A percentile compares a stretch with the other conserved stretches of the same genome.
phyloP scores from a whole-genome alignment of 2,113 vertebrate genomes.

The Mionectes macconnelli region DNA sequence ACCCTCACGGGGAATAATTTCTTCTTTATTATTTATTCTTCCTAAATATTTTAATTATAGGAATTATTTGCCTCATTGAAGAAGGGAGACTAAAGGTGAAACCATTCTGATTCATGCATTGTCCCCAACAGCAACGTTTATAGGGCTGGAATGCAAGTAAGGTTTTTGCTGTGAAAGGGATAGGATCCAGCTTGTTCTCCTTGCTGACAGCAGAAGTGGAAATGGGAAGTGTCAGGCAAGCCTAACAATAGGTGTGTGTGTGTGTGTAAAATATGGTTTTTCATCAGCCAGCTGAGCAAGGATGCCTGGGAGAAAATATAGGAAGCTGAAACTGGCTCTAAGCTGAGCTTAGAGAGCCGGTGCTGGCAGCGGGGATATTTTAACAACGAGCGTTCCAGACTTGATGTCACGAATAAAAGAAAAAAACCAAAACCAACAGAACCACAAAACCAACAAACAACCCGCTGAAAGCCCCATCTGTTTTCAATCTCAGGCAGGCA shows the following conservation, averaged over 20 bases:
- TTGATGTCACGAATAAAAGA: not conserved
- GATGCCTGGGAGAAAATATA: not conserved
- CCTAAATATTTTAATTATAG: not conserved
- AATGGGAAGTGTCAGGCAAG: not conserved
- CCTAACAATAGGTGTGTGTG: not conserved
- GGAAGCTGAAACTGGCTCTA: not conserved
- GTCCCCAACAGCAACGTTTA: not conserved
- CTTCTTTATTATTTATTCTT: not conserved
- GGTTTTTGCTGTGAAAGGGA: not conserved
- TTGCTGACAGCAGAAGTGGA: not conserved
- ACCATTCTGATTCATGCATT: not conserved
- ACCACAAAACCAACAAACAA: constrained; percentile 49
- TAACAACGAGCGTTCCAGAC: not conserved
- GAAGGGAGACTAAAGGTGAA: not conserved
- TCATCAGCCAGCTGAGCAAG: not conserved
- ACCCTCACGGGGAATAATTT: not conserved
- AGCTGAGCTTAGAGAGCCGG: not conserved
- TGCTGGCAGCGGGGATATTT: not conserved
- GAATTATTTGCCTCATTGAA: not conserved
- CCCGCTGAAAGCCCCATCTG: not conserved
- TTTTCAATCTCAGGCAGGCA: not conserved
- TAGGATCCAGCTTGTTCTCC: not conserved
- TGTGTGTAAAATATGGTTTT: not conserved
- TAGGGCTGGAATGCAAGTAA: not conserved
- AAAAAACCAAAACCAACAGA: not conserved